A percentile compares a stretch with the other conserved stretches of the same genome.
These are phyloP conservation scores for Myanophis thanlyinensis DNA, from an alignment of 2,113 vertebrate genomes.

Conservation along the genomic window DNA sequence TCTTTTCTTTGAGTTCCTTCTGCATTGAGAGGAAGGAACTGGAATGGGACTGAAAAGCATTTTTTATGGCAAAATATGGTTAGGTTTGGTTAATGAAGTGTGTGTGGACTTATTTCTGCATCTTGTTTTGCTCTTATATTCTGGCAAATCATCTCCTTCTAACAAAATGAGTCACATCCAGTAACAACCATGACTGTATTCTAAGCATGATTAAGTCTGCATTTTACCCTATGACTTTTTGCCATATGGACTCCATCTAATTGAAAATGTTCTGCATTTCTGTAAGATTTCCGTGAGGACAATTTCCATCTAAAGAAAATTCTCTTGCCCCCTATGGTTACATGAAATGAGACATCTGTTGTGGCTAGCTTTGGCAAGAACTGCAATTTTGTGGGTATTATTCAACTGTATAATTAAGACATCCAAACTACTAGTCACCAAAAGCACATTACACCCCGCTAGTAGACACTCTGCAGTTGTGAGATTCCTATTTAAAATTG, in stretches of 20 bases:
- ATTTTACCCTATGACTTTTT: background rate
- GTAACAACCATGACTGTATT: background rate
- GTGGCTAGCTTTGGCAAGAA: constrained; percentile 46
- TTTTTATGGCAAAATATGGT: background rate
- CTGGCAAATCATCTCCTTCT: background rate
- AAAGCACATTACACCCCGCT: constrained; percentile 23
- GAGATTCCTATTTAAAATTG: constrained; percentile 31
- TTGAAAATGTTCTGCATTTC: constrained; percentile 57
- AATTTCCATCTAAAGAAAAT: constrained; percentile 57
- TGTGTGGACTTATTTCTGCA: background rate
- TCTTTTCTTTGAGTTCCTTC: background rate
- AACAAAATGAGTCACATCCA: background rate
- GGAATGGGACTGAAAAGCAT: background rate
- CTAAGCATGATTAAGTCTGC: background rate
- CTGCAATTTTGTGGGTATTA: constrained; percentile 34
- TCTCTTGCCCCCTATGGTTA: constrained; percentile 17
- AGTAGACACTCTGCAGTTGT: constrained; percentile 25
- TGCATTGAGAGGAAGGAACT: background rate
- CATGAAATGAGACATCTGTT: constrained; percentile 61
- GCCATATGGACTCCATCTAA: constrained; percentile 33
- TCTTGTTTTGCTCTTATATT: background rate
- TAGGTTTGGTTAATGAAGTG: background rate
- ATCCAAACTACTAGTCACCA: constrained; percentile 51
- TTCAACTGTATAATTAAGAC: constrained; percentile 53
- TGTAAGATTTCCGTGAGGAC: constrained; percentile 50